Percentiles rank a stretch among this genome's conserved stretches.
phyloP scores from a whole-genome alignment of 2,113 vertebrate genomes.

The Prunella himalayana region DNA sequence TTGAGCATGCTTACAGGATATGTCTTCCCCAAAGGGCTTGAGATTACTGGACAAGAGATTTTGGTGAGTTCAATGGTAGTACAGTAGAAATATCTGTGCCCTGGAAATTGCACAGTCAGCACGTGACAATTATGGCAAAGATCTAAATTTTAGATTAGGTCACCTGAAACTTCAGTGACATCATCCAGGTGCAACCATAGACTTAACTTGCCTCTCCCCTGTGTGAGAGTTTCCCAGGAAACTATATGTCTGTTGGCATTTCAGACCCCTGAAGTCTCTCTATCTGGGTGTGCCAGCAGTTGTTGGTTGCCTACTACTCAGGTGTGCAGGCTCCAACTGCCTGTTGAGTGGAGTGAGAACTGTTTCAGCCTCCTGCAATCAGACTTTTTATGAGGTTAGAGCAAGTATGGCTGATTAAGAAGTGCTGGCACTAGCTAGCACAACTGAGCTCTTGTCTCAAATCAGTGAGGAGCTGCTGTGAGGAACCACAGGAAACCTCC shows the following conservation, averaged over 20 bases:
- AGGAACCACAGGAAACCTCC: not conserved
- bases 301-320: not conserved
- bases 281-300: not conserved
- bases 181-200: not conserved
- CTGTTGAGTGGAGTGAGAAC: not conserved
- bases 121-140: not conserved
- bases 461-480: not conserved
- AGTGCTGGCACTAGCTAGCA: not conserved
- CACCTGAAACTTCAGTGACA: not conserved
- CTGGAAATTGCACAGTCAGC: not conserved
- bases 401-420: not conserved
- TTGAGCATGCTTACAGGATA: accelerated
- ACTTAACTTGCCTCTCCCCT: not conserved
- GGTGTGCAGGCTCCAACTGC: not conserved
- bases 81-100: not conserved
- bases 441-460: not conserved
- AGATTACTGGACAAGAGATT: not conserved
- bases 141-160: not conserved
- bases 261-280: not conserved
- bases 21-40: not conserved
- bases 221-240: not conserved
- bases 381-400: not conserved
- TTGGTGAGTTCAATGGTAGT: not conserved
- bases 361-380: not conserved
- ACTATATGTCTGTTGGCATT: not conserved